A percentile compares a stretch with the other conserved stretches of the same genome.
Evolutionary conservation across 2,888 invertebrate genomes (phyloP).

Genomic region (Apamea anceps): DNA sequence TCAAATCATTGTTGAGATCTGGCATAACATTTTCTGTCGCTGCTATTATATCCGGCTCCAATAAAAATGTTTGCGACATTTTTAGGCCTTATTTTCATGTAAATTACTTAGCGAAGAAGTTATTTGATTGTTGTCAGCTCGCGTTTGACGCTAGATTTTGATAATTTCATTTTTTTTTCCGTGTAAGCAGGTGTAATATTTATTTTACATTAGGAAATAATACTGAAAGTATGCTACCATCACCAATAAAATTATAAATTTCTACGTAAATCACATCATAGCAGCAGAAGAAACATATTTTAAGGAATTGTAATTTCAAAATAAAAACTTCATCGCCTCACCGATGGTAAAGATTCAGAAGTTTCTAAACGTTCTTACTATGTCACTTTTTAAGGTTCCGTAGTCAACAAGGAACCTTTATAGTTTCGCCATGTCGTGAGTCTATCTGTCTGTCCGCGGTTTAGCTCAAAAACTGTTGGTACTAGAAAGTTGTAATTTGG

Average conservation of each 20-base stretch:
- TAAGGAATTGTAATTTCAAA: neutral
- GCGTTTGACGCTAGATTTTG: constrained; percentile 26
- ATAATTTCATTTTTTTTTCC: neutral
- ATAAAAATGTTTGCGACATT: constrained; percentile 83
- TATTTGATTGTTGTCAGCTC: constrained; percentile 7
- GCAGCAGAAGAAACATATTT: neutral
- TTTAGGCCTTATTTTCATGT: constrained; percentile 55
- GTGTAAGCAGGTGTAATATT: neutral
- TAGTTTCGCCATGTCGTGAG: too few species aligned
- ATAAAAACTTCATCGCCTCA: neutral
- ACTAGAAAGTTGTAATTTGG: too few species aligned
- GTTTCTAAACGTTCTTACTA: neutral
- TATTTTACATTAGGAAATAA: neutral
- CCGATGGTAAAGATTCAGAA: neutral
- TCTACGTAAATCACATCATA: neutral
- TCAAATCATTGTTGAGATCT: constrained; percentile 89
- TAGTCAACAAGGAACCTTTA: too few species aligned
- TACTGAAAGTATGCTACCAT: neutral
- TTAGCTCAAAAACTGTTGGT: too few species aligned
- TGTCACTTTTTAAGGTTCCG: too few species aligned
- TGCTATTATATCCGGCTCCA: constrained; percentile 87
- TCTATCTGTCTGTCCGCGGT: too few species aligned
- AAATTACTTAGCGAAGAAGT: constrained; percentile 9
- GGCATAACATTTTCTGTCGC: constrained; percentile 87
- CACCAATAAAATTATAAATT: neutral